Percentiles rank a stretch among this genome's conserved stretches.
phyloP scores from a whole-genome alignment of 2,797 vertebrate species.

The Crocodylus rhombifer region DNA sequence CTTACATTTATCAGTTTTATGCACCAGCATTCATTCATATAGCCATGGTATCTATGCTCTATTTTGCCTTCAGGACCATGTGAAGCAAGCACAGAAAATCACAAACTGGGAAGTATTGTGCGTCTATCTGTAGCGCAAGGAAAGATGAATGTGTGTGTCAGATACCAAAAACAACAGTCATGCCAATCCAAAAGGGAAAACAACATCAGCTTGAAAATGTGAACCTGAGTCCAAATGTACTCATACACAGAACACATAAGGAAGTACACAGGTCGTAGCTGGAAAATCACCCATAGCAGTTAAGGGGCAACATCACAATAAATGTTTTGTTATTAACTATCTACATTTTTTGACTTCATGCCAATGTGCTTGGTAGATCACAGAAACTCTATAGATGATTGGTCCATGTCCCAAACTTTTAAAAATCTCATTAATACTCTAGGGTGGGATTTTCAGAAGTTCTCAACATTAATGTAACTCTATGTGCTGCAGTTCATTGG shows the following conservation, averaged over 20 bases:
- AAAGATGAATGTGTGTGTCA: not conserved
- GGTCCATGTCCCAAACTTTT: not conserved
- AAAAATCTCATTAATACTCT: not conserved
- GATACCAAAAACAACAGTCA: slow-evolving; percentile 30
- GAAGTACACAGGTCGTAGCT: slow-evolving; percentile 23
- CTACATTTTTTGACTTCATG: not conserved
- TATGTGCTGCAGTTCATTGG: not conserved
- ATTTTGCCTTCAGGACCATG: not conserved
- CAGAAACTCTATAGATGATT: not conserved
- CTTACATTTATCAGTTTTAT: not conserved
- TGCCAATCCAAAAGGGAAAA: slow-evolving; percentile 48
- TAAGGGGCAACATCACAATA: not conserved
- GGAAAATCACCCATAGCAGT: slow-evolving; percentile 15
- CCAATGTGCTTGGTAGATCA: too few relatives aligned
- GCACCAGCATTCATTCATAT: not conserved
- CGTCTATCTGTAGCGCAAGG: not conserved
- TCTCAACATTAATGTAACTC: not conserved
- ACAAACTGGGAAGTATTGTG: not conserved
- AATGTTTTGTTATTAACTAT: not conserved
- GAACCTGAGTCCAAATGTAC: slow-evolving; percentile 28
- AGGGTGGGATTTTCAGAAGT: not conserved
- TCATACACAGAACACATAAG: not conserved
- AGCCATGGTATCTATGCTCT: not conserved
- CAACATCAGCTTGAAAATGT: slow-evolving; percentile 53
- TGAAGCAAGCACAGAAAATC: slow-evolving; percentile 20